Base-by-base conservation (phyloP, 2,797 vertebrate genomes). In the Tenualosa thibaudeaui region DNA sequence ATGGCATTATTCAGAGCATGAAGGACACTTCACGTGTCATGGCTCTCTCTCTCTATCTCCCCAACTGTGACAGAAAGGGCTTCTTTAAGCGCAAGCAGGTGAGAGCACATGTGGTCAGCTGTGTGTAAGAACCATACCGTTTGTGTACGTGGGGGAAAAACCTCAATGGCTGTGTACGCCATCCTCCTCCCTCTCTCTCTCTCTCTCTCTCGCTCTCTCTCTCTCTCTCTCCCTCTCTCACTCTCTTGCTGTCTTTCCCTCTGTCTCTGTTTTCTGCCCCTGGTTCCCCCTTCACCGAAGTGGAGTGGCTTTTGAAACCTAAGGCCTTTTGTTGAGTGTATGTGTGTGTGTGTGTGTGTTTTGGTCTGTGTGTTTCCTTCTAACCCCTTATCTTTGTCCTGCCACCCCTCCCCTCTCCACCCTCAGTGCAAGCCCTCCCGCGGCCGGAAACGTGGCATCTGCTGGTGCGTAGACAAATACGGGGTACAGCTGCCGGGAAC, bases 21-120 rank as follows among this genome's bases (percentile, higher is more conserved):
- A 99, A 99, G 91, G 96, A 97, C 87, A 98, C 97, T 60, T 97
- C 97, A 81, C 95, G 97, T 58, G 95, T 99, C 89, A 96, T 98
- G 87, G 92, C 95, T 83, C 95, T 97, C 49, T 97, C 97, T 0
- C 95, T 99, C 87, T 98, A 99, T 89, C 96, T 99, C 87, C 98
- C 98, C 90, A 99, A 99, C 95, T 99, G 98, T 0, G 98, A 99
- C 95, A 96, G 96, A 86, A 98, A 97, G 90, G 98, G 98, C 51
- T 99, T 99, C 95, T 99, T 98, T 94, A 99, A 99, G 92, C 97
- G 98, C 91, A 99, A 99, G 93, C 98, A 99, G 96, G 98, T 99
- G 86, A 13, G 84, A 26, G n/a, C 71, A 75, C 40, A 40, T 58
- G 22, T 19, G 8, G 68, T 19, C 15, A 43, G 40, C 40, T 22